Base-by-base conservation (phyloP, 2,113 vertebrate species). In the Lontra canadensis region DNA sequence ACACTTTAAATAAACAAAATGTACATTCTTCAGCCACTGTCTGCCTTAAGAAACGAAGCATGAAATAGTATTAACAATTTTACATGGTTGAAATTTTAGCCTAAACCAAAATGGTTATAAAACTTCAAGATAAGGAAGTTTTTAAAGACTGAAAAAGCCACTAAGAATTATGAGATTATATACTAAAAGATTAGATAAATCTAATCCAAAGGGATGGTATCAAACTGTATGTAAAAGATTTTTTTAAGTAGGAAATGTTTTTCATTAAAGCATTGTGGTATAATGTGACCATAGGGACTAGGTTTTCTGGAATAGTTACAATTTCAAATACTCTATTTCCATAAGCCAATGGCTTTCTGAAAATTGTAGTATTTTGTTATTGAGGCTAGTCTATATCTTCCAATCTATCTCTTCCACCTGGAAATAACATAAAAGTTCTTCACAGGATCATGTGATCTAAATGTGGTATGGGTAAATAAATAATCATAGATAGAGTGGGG, bases 351-450 rank as follows among this genome's bases (percentile, higher is more conserved):
- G 13, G 67, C 73, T 96, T 93, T 67, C 67, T 71, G 26, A 34
- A 97, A 87, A 90, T 83, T 57, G 82, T 9, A 92, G 52, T 49
- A 95, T 80, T 83, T 59, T 93, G 57, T 91, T 85, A 69, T 80
- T 94, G 2, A 55, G 20, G 8, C 12, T 93, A 87, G 47, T 82
- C 36, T 92, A 39, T 9, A 90, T 84, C 44, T 83, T 84, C 42
- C 67, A 67, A 39, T 78, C 17, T 71, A 36, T 10, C 52, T 91
- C 71, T 67, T 76, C 55, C 76, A 63, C 29, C 31, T 89, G 42
- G 25, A 90, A 94, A 69, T 85, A 85, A 44, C 10, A 71, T 55
- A 57, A 92, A 95, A 89, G 44, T 86, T 92, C 55, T 96, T 47
- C 42, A 20, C 69, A 42, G 76, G 8, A 52, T 29, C 47, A 80